Evolutionary conservation across 2,888 invertebrate species (phyloP).

Genomic region (Isoperla grammatica): DNA sequence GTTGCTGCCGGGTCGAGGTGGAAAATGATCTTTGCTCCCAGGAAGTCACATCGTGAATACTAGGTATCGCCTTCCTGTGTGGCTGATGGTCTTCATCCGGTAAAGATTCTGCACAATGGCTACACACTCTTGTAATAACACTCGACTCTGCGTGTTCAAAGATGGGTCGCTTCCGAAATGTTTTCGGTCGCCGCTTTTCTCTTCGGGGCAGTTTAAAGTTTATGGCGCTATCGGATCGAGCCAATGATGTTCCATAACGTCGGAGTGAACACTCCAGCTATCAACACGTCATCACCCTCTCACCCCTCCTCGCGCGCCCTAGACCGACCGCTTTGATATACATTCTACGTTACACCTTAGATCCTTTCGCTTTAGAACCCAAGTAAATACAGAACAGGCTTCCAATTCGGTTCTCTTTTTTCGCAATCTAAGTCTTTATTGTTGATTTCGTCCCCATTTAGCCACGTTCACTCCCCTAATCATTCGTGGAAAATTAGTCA

Average conservation of each 20-base stretch:
- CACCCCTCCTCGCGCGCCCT: background rate
- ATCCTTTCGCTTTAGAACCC: background rate
- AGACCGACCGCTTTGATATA: background rate
- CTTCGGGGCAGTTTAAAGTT: conserved; percentile 19
- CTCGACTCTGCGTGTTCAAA: conserved; percentile 11
- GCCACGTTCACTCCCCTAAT: no score
- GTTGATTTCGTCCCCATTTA: no score
- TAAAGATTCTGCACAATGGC: conserved; percentile 17
- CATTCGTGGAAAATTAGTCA: no score
- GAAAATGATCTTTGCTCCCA: background rate
- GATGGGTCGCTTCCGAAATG: background rate
- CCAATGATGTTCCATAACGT: conserved; percentile 20
- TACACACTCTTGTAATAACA: conserved; percentile 18
- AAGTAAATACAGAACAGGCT: no score
- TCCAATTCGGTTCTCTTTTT: no score
- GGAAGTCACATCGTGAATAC: conserved; percentile 5
- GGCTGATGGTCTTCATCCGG: conserved; percentile 4
- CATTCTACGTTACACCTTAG: background rate
- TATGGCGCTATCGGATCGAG: conserved; percentile 22
- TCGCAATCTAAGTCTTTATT: no score
- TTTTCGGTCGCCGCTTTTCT: conserved; percentile 4
- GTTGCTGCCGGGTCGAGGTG: background rate
- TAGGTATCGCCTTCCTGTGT: conserved; percentile 5
- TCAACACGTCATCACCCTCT: conserved; percentile 18
- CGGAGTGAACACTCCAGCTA: conserved; percentile 12